Percentiles rank a stretch among this genome's conserved stretches.
These are phyloP conservation scores for Hemicrepidius hirtus DNA, from an alignment of 2,888 invertebrate species.

Conservation along the genomic window DNA sequence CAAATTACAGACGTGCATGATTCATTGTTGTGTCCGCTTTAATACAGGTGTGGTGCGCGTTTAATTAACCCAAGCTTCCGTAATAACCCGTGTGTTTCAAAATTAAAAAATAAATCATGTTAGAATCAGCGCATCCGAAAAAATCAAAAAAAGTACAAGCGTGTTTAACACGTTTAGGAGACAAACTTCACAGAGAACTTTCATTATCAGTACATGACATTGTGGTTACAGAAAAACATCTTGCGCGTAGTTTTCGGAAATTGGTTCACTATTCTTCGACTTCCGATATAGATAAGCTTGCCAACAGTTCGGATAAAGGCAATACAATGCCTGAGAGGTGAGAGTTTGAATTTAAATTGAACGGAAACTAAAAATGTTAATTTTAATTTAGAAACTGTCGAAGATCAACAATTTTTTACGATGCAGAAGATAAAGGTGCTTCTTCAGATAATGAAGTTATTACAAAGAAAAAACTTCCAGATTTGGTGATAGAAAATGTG, in stretches of 20 bases:
- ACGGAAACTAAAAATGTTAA: neutral
- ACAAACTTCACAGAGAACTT: constrained; percentile 52
- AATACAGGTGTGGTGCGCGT: neutral
- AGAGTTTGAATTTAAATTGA: neutral
- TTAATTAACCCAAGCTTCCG: neutral
- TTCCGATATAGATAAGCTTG: constrained; percentile 47
- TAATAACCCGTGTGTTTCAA: neutral
- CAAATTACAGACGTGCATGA: neutral
- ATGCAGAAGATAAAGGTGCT: constrained; percentile 32
- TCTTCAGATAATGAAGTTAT: constrained; percentile 24
- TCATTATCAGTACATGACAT: constrained; percentile 51
- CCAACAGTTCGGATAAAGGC: neutral
- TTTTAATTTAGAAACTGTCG: constrained; percentile 20
- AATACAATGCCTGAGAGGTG: constrained; percentile 22
- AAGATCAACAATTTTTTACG: constrained; percentile 10
- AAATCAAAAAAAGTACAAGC: constrained; percentile 39
- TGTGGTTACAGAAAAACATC: constrained; percentile 32
- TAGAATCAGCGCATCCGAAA: constrained; percentile 25
- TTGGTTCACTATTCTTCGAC: constrained; percentile 46
- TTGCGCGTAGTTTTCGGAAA: constrained; percentile 3
- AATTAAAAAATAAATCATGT: neutral
- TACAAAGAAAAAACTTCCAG: constrained; percentile 2
- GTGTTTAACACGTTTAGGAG: constrained; percentile 42
- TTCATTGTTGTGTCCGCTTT: neutral
- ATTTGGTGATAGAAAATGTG: constrained; percentile 44